Percentiles rank a stretch among this genome's conserved stretches.
Conservation (phyloP, 2,888 invertebrate genomes). For the Coelinius sp. region DNA sequence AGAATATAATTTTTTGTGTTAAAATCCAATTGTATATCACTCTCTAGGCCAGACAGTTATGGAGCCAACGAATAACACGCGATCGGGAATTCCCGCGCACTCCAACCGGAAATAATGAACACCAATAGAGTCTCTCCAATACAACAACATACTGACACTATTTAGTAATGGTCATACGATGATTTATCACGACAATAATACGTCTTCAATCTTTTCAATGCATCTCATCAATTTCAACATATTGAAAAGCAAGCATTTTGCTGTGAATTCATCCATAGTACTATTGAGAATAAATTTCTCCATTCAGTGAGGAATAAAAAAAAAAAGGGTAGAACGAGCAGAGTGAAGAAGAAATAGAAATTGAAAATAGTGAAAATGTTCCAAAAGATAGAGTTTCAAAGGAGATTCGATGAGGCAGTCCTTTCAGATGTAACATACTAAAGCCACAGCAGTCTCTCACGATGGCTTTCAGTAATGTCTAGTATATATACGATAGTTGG, state of each 20-base stretch:
- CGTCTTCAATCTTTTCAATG: slow-evolving; percentile 8
- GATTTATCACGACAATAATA: slow-evolving; percentile 7
- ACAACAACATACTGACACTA: too few relatives aligned
- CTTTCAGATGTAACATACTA: slow-evolving; percentile 9
- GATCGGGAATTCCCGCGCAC: background rate
- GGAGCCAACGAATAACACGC: background rate
- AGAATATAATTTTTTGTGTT: too few relatives aligned
- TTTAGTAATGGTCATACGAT: background rate
- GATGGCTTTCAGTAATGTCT: slow-evolving; percentile 15
- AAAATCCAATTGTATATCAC: background rate
- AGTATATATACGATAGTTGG: background rate
- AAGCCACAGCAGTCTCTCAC: background rate
- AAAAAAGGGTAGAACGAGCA: background rate
- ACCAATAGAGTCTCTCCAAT: background rate
- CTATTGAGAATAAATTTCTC: background rate
- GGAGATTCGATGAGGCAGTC: slow-evolving; percentile 9
- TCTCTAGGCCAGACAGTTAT: background rate
- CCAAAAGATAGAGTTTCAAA: slow-evolving; percentile 21
- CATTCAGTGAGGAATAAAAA: background rate
- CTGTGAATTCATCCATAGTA: background rate
- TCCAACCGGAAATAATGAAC: slow-evolving; percentile 8
- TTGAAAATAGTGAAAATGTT: slow-evolving; percentile 20
- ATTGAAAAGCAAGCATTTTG: slow-evolving; percentile 13
- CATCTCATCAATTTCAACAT: slow-evolving; percentile 16
- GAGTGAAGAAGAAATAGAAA: background rate